Base-by-base conservation (phyloP, 2,113 vertebrate genomes). In the Neotragus moschatus region DNA sequence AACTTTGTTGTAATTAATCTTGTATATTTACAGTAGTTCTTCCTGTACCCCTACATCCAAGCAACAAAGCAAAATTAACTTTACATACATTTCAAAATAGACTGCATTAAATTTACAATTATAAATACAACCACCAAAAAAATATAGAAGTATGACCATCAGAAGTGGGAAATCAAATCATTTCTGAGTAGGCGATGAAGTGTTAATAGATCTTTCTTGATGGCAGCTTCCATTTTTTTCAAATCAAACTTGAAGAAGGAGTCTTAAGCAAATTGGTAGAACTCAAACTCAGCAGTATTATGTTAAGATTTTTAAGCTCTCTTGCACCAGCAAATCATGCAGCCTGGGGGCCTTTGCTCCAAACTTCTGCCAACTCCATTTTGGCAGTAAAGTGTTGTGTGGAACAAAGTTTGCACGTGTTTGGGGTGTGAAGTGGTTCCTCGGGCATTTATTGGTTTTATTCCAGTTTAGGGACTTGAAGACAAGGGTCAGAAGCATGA, bases 361-460 rank as follows among this genome's bases (percentile, higher is more conserved):
- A 96, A 97, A 98, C 96, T 97, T 98, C 97, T 98, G 98, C 98
- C 96, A 98, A 93, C 96, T 97, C 96, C 90, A 85, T 95, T 97
- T 97, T 98, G 98, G 97, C 98, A 98, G 96, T 96, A 92, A 91
- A 97, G 79, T 93, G 92, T 98, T 98, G 95, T 98, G 96, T 97
- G 98, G 96, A 98, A 94, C 97, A 98, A 98, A 98, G 96, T 98
- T 97, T 97, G 97, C 97, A 98, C 96, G 97, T 98, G 97, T 98
- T 98, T 98, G 77, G 97, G 91, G 95, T 98, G 97, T 45, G 98
- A 98, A 98, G 97, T 98, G 97, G 97, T 93, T 97, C 73, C 79
- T 96, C 70, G 3, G 95, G 77, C 94, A 90, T 97, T 97, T 97
- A 61, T 97, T 98, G 90, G 45, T 97, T 97, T 97, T 80, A 94